A percentile compares a stretch with the other conserved stretches of the same genome.
phyloP scores from a whole-genome alignment of 2,113 vertebrate species.

The Proterorhinus semilunaris region DNA sequence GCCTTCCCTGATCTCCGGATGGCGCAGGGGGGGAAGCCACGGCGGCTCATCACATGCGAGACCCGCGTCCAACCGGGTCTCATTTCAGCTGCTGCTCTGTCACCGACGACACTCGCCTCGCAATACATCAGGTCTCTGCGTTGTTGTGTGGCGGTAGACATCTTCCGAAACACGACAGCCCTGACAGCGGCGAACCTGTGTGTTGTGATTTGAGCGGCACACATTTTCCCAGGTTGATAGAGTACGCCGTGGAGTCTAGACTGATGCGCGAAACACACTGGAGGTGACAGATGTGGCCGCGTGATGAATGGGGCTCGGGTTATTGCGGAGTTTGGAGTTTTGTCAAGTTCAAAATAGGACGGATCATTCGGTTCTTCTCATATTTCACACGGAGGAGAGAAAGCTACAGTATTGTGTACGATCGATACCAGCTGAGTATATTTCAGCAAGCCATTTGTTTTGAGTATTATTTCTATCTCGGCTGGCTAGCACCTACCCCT shows the following conservation, averaged over 20 bases:
- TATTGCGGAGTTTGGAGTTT: not conserved
- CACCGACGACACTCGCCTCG: not conserved
- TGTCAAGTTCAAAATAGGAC: not conserved
- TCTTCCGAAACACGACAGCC: conserved; percentile 7
- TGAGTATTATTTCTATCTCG: too few species aligned
- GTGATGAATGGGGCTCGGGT: not conserved
- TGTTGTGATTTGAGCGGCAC: conserved; percentile 2
- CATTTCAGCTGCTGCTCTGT: conserved; percentile 2
- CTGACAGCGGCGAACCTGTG: not conserved
- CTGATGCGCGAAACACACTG: conserved; percentile 5
- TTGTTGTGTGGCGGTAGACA: not conserved
- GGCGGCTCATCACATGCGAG: not conserved
- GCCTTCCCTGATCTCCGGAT: not conserved
- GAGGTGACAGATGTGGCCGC: conserved; percentile 5
- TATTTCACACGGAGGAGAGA: not conserved
- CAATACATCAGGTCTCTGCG: not conserved
- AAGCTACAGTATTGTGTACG: not conserved
- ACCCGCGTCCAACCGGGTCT: not conserved
- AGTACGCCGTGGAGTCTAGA: not conserved
- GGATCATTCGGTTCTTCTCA: not conserved
- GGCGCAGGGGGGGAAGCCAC: not conserved
- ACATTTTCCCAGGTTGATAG: not conserved
- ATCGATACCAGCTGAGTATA: not conserved
- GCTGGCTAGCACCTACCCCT: not conserved
- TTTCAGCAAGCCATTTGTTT: not conserved